phyloP scores from a whole-genome alignment of 2,888 invertebrate species.

The Melitaea athalia region DNA sequence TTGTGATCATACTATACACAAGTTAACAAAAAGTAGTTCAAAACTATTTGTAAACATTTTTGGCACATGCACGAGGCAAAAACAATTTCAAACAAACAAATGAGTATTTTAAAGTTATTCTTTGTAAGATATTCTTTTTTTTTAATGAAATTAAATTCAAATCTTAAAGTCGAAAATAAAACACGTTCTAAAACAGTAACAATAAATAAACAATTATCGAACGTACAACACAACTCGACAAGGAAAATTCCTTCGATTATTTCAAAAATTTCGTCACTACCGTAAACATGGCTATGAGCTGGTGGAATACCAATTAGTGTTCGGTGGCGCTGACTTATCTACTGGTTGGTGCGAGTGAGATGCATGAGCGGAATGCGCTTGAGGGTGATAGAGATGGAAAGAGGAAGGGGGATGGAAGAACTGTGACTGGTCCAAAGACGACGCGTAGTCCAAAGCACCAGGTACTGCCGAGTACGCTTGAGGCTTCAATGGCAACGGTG shows the following conservation, averaged over 20 bases:
- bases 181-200: conserved; percentile 14
- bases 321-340: conserved; percentile 85
- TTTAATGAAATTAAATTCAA: background rate
- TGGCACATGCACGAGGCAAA: conserved; percentile 6
- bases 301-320: conserved; percentile 90
- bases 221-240: conserved; percentile 36
- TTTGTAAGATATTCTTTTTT: conserved; percentile 5
- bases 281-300: conserved; percentile 85
- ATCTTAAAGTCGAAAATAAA: conserved; percentile 7
- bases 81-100: background rate
- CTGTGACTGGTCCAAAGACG: conserved; percentile 90
- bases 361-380: conserved; percentile 71
- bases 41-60: background rate
- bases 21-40: background rate
- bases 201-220: conserved; percentile 28
- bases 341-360: conserved; percentile 70
- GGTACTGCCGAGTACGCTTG: conserved; percentile 92
- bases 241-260: conserved; percentile 34
- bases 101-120: conserved; percentile 25
- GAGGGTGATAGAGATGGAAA: conserved; percentile 94
- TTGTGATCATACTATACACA: conserved; percentile 9
- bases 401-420: conserved; percentile 91
- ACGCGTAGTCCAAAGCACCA: conserved; percentile 85
- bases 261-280: conserved; percentile 34
- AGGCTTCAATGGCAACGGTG: conserved; percentile 90